Conservation (phyloP, 2,888 invertebrate genomes). For the Dioctria linearis region DNA sequence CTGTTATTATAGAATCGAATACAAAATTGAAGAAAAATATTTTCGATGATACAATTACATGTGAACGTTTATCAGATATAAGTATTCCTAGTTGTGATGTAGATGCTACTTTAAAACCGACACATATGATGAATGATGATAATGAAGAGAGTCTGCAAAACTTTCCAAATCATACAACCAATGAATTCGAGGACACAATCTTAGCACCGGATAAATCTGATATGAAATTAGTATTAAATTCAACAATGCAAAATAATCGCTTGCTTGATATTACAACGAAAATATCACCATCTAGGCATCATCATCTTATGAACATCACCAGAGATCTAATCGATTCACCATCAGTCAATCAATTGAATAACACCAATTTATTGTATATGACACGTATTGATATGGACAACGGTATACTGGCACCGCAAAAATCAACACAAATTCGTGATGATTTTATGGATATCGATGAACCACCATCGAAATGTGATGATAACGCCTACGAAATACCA, state of each 20-base stretch:
- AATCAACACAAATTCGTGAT: background rate
- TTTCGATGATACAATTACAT: slow-evolving; percentile 37
- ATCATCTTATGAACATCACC: slow-evolving; percentile 64
- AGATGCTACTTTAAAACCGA: slow-evolving; percentile 24
- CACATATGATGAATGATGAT: too few relatives aligned
- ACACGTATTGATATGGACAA: slow-evolving; percentile 61
- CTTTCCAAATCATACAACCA: slow-evolving; percentile 19
- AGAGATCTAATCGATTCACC: slow-evolving; percentile 64
- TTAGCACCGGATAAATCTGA: slow-evolving; percentile 64
- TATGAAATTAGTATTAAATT: slow-evolving; percentile 68
- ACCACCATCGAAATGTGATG: slow-evolving; percentile 53
- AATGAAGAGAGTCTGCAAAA: slow-evolving; percentile 30
- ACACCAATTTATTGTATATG: slow-evolving; percentile 65
- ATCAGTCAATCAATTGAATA: slow-evolving; percentile 59
- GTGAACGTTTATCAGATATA: slow-evolving; percentile 41
- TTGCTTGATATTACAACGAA: slow-evolving; percentile 64
- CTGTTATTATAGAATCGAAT: slow-evolving; percentile 30
- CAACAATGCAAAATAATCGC: slow-evolving; percentile 67
- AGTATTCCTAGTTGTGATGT: slow-evolving; percentile 46
- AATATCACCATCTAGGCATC: slow-evolving; percentile 63
- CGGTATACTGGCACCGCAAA: background rate
- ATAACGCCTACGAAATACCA: slow-evolving; percentile 54
- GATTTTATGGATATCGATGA: slow-evolving; percentile 65
- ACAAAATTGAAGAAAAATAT: slow-evolving; percentile 24
- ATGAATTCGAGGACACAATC: slow-evolving; percentile 62